Evolutionary conservation across 2,888 invertebrate genomes (phyloP), one percentile per base, ranked within the genome.

Genomic region (Thysanoteuthis rhombus): DNA sequence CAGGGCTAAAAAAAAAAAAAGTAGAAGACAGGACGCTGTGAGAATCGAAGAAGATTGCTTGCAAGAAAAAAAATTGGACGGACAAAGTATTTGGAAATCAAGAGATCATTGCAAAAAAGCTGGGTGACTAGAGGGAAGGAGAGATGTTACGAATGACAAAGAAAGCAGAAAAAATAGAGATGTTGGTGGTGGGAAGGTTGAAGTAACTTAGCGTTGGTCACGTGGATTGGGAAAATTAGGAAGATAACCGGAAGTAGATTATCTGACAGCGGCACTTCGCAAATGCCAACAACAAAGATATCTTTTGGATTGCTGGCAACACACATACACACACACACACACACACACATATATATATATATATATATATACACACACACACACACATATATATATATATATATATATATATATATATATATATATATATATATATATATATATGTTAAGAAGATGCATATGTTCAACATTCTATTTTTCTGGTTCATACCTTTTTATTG

Each of bases 391-490:
- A 58, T 32, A 58, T 32, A 58, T 32, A 75, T 75, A 75, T 75
- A 75, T 75, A 75, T 75, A 75, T 75, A 75, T 75, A 75, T 75
- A 75, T 75, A n/a, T n/a, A 75, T 75, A n/a, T n/a, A 75, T 75
- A 75, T 75, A 12, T 75, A 75, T 75, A 2, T 75, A n/a, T n/a
- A 75, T 75, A 75, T 75, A 75, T 75, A 75, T 75, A 36, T 75
- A 75, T 19, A 75, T 75, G 16, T 36, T 36, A 25, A 36, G 5
- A 52, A n/a, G 1, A n/a, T n/a, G 1, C 32, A 58, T 58, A 12
- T 75, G 1, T 75, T 36, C n/a, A 10, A 36, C 32, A 25, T n/a
- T 75, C n/a, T n/a, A 25, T 58, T 28, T 75, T 75, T 10, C 10
- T n/a, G 8, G 10, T 75, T 75, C 10, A 2, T 10, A 19, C n/a